phyloP scores from a whole-genome alignment of 2,797 vertebrate species.

The Cheirogaleus major region DNA sequence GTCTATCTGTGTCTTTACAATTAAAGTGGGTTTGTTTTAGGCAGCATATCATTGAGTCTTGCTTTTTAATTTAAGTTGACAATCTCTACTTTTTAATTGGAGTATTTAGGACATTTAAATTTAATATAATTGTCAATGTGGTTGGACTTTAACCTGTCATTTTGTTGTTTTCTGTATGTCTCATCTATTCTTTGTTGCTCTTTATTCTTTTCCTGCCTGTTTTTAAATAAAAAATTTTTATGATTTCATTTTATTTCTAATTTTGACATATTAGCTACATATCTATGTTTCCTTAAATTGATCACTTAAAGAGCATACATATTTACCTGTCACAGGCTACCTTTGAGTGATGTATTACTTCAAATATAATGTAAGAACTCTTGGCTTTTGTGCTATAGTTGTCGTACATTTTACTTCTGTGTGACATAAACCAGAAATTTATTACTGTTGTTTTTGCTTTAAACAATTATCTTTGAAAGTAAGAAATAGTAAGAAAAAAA shows the following conservation, averaged over 20 bases:
- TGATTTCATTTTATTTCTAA: neutral
- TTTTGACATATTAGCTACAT: neutral
- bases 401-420: neutral
- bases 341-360: neutral
- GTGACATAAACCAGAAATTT: neutral
- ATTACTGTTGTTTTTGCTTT: slow-evolving; percentile 10
- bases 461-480: neutral
- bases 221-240: neutral
- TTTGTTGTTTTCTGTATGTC: neutral
- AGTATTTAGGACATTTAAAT: neutral
- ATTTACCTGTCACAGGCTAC: neutral
- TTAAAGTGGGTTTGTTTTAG: slow-evolving; percentile 9
- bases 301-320: neutral
- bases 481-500: neutral
- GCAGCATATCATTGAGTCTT: neutral
- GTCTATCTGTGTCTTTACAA: neutral
- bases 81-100: slow-evolving; percentile 10
- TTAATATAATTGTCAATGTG: neutral
- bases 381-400: neutral
- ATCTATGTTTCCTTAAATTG: neutral
- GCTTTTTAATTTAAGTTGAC: neutral
- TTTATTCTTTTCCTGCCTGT: neutral
- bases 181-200: neutral
- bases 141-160: neutral
- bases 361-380: neutral